phyloP scores from a whole-genome alignment of 2,797 vertebrate genomes.

The Ptychobarbus kaznakovi region DNA sequence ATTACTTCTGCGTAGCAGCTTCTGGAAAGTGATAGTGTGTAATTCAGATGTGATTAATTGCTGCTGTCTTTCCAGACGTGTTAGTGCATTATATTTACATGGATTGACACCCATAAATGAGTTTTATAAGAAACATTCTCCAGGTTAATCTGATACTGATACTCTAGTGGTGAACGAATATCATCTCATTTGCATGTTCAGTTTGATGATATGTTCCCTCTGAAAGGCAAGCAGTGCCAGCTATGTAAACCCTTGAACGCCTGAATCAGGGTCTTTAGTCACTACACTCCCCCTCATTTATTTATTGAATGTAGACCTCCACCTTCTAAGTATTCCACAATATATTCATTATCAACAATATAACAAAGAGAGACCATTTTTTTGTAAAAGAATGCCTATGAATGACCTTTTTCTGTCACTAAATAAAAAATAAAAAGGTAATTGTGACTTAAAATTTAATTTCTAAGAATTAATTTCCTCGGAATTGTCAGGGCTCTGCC shows the following conservation, averaged over 20 bases:
- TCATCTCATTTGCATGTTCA: background rate
- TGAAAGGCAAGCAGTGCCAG: background rate
- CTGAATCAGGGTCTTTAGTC: background rate
- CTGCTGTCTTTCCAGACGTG: conserved; percentile 17
- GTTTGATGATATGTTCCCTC: background rate
- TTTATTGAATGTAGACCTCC: background rate
- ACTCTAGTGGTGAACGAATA: background rate
- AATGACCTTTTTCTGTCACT: background rate
- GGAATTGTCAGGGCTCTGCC: no score
- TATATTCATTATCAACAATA: background rate
- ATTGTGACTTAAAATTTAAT: no score
- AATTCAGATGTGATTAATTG: conserved; percentile 51
- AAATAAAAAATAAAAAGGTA: background rate
- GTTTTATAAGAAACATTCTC: background rate
- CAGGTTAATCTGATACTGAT: background rate
- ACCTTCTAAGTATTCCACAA: background rate
- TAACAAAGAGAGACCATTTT: background rate
- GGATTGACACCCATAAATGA: background rate
- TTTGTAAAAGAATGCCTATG: background rate
- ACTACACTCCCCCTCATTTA: background rate
- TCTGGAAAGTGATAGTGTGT: conserved; percentile 36
- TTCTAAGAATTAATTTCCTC: no score
- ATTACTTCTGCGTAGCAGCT: conserved; percentile 44
- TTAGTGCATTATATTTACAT: conserved; percentile 28
- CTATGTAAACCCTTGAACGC: background rate